Conservation (phyloP, 2,113 vertebrate species). For the Leptosomus discolor region DNA sequence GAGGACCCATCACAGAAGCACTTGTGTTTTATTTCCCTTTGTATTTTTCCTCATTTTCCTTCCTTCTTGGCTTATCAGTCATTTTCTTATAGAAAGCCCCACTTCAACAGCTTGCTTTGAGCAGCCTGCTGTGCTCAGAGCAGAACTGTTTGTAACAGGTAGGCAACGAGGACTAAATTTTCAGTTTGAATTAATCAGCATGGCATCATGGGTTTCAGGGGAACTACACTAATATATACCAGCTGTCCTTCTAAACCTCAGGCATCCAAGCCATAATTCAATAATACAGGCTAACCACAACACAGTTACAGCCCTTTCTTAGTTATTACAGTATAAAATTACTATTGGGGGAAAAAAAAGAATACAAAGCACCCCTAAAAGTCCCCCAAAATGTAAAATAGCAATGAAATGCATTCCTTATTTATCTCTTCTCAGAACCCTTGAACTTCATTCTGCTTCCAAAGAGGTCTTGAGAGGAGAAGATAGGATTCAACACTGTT, state of each 20-base stretch:
- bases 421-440: not conserved
- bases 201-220: not conserved
- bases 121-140: not conserved
- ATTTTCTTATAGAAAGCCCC: not conserved
- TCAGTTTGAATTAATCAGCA: not conserved
- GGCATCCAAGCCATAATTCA: not conserved
- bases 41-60: not conserved
- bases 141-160: not conserved
- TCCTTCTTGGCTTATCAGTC: not conserved
- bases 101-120: not conserved
- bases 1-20: not conserved
- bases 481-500: not conserved
- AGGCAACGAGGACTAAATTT: not conserved
- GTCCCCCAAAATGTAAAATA: not conserved
- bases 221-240: not conserved
- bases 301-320: not conserved
- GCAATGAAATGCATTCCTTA: not conserved
- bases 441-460: not conserved
- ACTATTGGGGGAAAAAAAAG: not conserved
- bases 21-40: not conserved
- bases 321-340: not conserved
- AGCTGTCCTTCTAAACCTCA: not conserved
- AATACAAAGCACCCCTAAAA: not conserved
- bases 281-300: not conserved
- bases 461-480: not conserved